Base-by-base conservation (phyloP, 2,113 vertebrate species). In the Dissostichus mawsoni region DNA sequence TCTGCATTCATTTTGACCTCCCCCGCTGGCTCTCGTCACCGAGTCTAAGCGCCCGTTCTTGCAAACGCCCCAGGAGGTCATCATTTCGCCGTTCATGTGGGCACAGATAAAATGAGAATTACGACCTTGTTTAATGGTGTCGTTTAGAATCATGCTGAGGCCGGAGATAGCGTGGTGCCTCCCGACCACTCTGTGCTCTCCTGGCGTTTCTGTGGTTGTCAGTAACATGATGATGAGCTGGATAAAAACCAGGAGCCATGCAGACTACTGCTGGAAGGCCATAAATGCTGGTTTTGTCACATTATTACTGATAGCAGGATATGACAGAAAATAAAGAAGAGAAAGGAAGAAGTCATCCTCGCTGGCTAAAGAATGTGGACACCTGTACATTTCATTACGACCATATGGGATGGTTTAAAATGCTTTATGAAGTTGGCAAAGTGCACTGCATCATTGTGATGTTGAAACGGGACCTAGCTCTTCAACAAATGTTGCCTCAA, bases 121-220 rank as follows among this genome's bases (percentile, higher is more conserved):
- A 80, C 65, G 72, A 87, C 74, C 92, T 81, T 12, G 33, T 87
- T 87, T 91, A 88, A 92, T 89, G 83, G 78, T 79, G 83, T 91
- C 82, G 52, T 87, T 92, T 91, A 86, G 82, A 90, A 80, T 83
- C 90, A 76, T 1, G 82, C 89, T 87, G 89, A 73, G 88, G 69
- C 50, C 79, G 9, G 80, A 83, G 81, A 86, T 81, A 56, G 73
- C 68, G 9, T 2, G 3, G 53, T 6, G 47, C 68, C 70, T 61
- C 76, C 69, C 13, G 5, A 69, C 74, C 61, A 57, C 64, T 82
- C 67, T 5, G 20, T 64, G 71, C 67, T 75, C 48, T 58, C 64
- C 18, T 23, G 50, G 1, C 29, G 51, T 41, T 68, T n/a, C 51
- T 51, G 10, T 23, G 68, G 64, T 65, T 29, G 53, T 83, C 71